A percentile compares a stretch with the other conserved stretches of the same genome.
These are phyloP conservation scores for Sinosuthora webbiana DNA, from an alignment of 2,113 vertebrate genomes.

Conservation along the genomic window DNA sequence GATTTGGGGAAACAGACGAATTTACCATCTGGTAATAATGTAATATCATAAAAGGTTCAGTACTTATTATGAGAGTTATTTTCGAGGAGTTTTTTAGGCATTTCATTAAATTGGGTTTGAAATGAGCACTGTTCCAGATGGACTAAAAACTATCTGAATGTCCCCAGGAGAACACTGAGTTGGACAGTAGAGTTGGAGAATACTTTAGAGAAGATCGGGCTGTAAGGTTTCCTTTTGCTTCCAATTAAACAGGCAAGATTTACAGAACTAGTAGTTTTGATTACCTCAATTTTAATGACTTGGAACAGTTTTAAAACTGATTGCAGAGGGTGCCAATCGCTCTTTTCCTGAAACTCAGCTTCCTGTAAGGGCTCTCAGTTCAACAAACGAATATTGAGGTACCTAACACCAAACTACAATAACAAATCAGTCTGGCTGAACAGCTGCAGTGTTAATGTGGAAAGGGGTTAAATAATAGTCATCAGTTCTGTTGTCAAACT, in stretches of 20 bases:
- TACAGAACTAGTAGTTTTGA: neutral
- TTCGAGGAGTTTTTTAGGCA: neutral
- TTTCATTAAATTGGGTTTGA: slow-evolving; percentile 7
- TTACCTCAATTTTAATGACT: neutral
- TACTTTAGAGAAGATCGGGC: neutral
- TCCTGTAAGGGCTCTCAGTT: neutral
- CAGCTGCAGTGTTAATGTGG: neutral
- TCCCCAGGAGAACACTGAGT: neutral
- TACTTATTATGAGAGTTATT: slow-evolving; percentile 24
- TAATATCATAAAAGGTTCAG: slow-evolving; percentile 21
- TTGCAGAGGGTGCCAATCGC: neutral
- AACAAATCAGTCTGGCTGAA: neutral
- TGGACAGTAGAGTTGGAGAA: neutral
- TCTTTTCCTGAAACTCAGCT: neutral
- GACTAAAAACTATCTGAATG: neutral
- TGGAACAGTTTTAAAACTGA: neutral
- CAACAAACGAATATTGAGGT: neutral
- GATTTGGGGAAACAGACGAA: slow-evolving; percentile 7
- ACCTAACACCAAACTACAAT: neutral
- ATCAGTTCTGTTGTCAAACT: slow-evolving; percentile 13
- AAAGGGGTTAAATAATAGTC: slow-evolving; percentile 15
- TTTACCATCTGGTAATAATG: slow-evolving; percentile 14
- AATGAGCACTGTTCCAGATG: neutral
- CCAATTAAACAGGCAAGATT: neutral
- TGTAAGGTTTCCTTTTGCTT: neutral